phyloP scores from a whole-genome alignment of 2,888 invertebrate genomes.

The Poecilobothrus nobilitatus region DNA sequence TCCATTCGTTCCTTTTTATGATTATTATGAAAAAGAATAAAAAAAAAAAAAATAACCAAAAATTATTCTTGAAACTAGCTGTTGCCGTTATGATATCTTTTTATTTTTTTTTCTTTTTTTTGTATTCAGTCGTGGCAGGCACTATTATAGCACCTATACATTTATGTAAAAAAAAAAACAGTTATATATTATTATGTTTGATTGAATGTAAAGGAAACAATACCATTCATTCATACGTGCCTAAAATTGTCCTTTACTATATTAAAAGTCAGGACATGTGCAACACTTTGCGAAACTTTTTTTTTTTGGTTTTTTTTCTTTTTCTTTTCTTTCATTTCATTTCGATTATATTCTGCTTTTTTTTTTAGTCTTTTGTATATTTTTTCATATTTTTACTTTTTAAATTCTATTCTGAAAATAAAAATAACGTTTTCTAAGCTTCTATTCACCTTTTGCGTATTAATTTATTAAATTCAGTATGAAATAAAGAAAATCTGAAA shows the following conservation, averaged over 20 bases:
- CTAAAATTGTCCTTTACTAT: not conserved
- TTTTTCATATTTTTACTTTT: not conserved
- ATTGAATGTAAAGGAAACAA: too few species aligned
- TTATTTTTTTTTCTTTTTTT: not conserved
- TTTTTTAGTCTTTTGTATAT: not conserved
- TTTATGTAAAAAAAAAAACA: not conserved
- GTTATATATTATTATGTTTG: too few species aligned
- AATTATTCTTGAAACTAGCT: not conserved
- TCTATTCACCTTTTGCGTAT: slow-evolving; percentile 1
- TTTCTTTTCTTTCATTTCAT: not conserved
- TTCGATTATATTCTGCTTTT: not conserved
- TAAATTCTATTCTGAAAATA: not conserved
- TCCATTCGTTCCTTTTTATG: not conserved
- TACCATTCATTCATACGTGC: not conserved
- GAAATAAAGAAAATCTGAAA: not conserved
- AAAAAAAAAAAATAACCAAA: not conserved
- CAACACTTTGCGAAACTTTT: slow-evolving; percentile 5
- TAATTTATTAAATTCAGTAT: not conserved
- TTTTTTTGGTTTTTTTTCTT: not conserved
- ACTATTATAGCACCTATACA: not conserved
- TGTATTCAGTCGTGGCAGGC: not conserved
- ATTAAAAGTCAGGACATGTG: slow-evolving; percentile 10
- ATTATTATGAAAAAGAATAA: not conserved
- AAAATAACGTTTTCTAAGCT: not conserved
- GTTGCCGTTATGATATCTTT: slow-evolving; percentile 1